phyloP scores from a whole-genome alignment of 2,888 invertebrate genomes.

The Protonemura montana region DNA sequence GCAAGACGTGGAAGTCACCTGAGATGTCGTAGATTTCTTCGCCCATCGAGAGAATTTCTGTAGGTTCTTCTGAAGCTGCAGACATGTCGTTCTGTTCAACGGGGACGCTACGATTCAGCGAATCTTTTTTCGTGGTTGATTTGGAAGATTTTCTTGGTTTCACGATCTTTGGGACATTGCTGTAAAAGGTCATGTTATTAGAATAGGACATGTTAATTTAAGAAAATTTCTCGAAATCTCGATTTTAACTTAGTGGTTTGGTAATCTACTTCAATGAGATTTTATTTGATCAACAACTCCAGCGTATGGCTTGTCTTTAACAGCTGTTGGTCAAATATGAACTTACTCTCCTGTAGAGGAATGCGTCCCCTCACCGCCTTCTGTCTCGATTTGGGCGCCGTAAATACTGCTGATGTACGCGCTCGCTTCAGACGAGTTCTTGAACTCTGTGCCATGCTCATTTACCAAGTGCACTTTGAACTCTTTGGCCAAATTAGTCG shows the following conservation, averaged over 20 bases:
- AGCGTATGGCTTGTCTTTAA: too few species aligned
- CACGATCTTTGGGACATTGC: not conserved
- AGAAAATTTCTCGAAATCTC: too few species aligned
- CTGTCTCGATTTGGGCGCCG: conserved; percentile 53
- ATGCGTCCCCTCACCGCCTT: too few species aligned
- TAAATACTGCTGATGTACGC: conserved; percentile 63
- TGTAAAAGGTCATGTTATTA: not conserved
- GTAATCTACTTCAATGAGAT: too few species aligned
- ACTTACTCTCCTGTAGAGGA: too few species aligned
- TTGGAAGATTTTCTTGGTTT: not conserved
- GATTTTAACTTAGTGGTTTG: too few species aligned
- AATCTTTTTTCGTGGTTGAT: not conserved
- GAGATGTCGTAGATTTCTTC: not conserved
- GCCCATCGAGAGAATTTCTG: not conserved
- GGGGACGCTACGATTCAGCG: not conserved
- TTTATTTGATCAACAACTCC: too few species aligned
- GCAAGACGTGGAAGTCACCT: not conserved
- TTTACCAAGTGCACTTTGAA: conserved; percentile 71
- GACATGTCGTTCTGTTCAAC: not conserved
- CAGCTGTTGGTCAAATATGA: too few species aligned
- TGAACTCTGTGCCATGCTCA: conserved; percentile 65
- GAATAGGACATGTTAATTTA: too few species aligned
- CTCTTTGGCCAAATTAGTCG: conserved; percentile 72
- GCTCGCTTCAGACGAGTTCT: conserved; percentile 62
- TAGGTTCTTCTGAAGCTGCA: not conserved